These are phyloP conservation scores for Hippocampus abdominalis DNA, from an alignment of 2,113 vertebrate genomes.

Conservation along the genomic window DNA sequence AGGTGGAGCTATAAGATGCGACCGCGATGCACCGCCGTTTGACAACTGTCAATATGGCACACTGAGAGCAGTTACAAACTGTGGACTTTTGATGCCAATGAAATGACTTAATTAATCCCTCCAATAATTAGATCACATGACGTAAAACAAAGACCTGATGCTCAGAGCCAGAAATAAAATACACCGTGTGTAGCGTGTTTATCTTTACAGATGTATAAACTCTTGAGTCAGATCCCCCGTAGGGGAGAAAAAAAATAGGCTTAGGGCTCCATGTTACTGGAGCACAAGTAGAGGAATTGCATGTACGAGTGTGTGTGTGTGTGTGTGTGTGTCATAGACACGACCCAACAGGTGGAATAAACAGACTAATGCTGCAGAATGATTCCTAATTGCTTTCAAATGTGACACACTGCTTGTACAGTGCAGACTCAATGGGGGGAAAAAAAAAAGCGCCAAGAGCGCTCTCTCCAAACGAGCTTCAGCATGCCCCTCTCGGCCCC, in stretches of 20 bases:
- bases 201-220: constrained; percentile 3
- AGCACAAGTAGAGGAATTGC: not conserved
- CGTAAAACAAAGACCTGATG: not conserved
- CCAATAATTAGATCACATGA: not conserved
- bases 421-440: not conserved
- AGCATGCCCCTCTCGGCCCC: constrained; percentile 4
- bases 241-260: not conserved
- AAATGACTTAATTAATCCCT: not conserved
- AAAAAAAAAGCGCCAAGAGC: not conserved
- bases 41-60: not conserved
- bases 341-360: not conserved
- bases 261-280: not conserved
- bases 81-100: not conserved
- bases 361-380: not conserved
- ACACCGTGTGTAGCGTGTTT: not conserved
- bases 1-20: no score
- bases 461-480: not conserved
- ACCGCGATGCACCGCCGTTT: no score
- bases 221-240: not conserved
- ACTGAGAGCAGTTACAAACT: not conserved
- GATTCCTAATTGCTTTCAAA: not conserved
- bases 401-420: not conserved
- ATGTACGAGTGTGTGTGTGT: not conserved
- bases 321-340: not conserved
- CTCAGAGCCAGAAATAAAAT: not conserved